These are phyloP conservation scores for Cololabis saira DNA, from an alignment of 2,113 vertebrate genomes.

Conservation along the genomic window DNA sequence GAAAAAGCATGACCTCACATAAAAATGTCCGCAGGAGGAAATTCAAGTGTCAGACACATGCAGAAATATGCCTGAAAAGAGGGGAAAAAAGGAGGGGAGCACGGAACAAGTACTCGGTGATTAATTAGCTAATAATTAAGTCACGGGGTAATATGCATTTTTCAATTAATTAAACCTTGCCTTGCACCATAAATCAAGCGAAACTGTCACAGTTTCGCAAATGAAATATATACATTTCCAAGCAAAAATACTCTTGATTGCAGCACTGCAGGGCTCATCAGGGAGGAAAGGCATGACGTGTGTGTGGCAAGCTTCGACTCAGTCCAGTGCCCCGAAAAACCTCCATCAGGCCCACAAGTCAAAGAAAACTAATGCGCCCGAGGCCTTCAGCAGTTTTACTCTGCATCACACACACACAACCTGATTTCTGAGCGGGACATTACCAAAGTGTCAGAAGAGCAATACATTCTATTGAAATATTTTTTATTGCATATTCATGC, in stretches of 20 bases:
- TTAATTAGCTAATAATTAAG: constrained; percentile 84
- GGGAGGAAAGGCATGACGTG: constrained; percentile 60
- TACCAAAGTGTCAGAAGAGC: constrained; percentile 15
- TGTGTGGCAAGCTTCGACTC: constrained; percentile 74
- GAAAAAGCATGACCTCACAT: constrained; percentile 78
- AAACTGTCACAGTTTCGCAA: constrained; percentile 79
- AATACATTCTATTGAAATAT: constrained; percentile 20
- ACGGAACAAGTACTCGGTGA: constrained; percentile 68
- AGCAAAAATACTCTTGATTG: constrained; percentile 78
- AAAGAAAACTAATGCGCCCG: constrained; percentile 46
- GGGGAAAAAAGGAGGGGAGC: constrained; percentile 38
- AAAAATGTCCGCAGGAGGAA: constrained; percentile 74
- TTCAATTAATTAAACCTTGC: constrained; percentile 82
- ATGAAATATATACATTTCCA: constrained; percentile 80
- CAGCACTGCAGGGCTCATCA: constrained; percentile 73
- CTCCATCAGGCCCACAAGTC: constrained; percentile 62
- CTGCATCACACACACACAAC: constrained; percentile 50
- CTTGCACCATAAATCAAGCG: constrained; percentile 80
- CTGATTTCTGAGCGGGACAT: constrained; percentile 28
- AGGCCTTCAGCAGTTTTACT: constrained; percentile 58
- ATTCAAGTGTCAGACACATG: constrained; percentile 71
- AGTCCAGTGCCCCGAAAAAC: constrained; percentile 68
- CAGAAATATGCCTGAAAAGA: constrained; percentile 69
- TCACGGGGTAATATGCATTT: constrained; percentile 79
- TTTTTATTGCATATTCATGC: constrained; percentile 28